Base-by-base conservation (phyloP, 2,113 vertebrate species). In the Calidris pugnax region DNA sequence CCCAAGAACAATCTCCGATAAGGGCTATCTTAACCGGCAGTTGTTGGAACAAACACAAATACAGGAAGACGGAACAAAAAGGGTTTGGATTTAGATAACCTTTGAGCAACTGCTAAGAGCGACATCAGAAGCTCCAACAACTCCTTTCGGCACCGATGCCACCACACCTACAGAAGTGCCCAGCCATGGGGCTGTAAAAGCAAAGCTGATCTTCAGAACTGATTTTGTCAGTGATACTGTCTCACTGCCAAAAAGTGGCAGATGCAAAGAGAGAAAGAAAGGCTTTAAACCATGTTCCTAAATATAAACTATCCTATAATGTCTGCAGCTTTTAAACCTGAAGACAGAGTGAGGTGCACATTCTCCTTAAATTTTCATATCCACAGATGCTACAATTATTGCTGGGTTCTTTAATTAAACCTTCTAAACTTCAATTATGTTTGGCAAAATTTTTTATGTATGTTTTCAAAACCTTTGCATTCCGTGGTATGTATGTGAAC, bases 331-430 rank as follows among this genome's bases (percentile, higher is more conserved):
- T 92, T 89, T 76, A 85, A 79, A 95, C 16, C 62, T 82, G 66
- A 89, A 76, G 62, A 56, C 37, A 82, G 45, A 80, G 30, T 20
- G 26, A 87, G 18, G 17, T 37, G 10, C 47, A 51, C 4, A 10
- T 56, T 85, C 51, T 77, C 57, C 90, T 87, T 72, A 88, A 90
- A 90, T 55, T 78, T 93, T 88, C 73, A 87, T 51, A 85, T 37
- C 69, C 74, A 59, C 56, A 91, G 88, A 90, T 89, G 83, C 48
- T 89, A 24, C 17, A 27, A 35, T 68, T 91, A 53, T 43, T 53
- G 64, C 48, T 62, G 76, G 51, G 28, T 71, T 94, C 73, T 86
- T 77, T 75, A 86, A 79, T 85, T 91, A 95, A 87, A 84, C 47
- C 73, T 81, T 64, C 33, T 64, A 74, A 81, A 35, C 63, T 89